Base-by-base conservation (phyloP, 2,113 vertebrate species). In the Callipepla californica region DNA sequence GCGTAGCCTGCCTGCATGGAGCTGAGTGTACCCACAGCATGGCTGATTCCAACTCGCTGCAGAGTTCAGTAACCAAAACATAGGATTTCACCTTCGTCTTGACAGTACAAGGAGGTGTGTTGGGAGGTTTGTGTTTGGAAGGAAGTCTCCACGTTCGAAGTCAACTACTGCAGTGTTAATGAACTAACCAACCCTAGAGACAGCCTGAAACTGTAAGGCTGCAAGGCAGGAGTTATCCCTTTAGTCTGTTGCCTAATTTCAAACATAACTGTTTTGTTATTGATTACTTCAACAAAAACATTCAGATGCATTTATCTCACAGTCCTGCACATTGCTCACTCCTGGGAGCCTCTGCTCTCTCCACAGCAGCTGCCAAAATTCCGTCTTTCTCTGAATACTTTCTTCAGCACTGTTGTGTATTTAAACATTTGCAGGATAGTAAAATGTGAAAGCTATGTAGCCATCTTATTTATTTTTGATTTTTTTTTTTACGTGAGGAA, bases 381-480 rank as follows among this genome's bases (percentile, higher is more conserved):
- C 80, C 26, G 6, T 86, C 90, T 80, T 94, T 80, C 69, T 80
- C 68, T 45, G 0, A 0, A 19, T 74, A 62, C 67, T 92, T 90
- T 95, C 92, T 95, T 93, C 94, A 95, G 90, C 53, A 53, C 40
- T 28, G 3, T 36, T 96, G 70, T 94, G 73, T 62, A 5, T 45
- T 72, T 66, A 89, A 89, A 38, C 0, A 1, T 23, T 90, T 73
- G 30, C 62, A 84, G 86, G 90, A 89, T 17, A 78, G 89, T 67
- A 77, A 58, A 77, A 80, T 83, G 50, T 2, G 2, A 86, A 86
- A 83, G 82, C 69, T 74, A 6, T 67, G 85, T 47, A 90, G 80
- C 90, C 30, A 80, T 96, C 50, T 48, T 96, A 30, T 96, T 95
- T 94, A 90, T 76, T 92, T 95, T 96, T 86, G 94, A 94, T 75